Base-by-base conservation (phyloP, 1,140 invertebrate species). In the Drosophila bifasciata region DNA sequence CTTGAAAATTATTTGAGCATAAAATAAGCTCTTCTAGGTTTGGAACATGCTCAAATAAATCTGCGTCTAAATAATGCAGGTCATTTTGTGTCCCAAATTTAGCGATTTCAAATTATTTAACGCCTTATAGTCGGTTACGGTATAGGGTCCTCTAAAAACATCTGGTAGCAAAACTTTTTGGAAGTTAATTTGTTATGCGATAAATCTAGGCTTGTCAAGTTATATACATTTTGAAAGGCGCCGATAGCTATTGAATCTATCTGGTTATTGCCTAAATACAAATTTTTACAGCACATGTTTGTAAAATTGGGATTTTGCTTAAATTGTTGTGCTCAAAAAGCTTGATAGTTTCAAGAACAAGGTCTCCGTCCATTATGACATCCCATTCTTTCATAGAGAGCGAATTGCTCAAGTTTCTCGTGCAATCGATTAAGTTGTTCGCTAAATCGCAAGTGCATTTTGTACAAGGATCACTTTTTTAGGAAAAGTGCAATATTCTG, bases 11-110 rank as follows among this genome's bases (percentile, higher is more conserved):
- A 91, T 97, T 97, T 6, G 93, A 92, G 40, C 93, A 94, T 0
- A 97, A 85, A 67, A 94, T 93, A 16, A 97, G 91, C 32, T 93
- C 92, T 60, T 94, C 94, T 3, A 97, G 74, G 21, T 93, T 89
- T 2, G 93, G 91, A 8, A 95, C 80, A 76, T 97, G 96, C 62
- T 95, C 94, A 83, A 97, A 97, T 6, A 96, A 28, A 77, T 96
- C 94, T 44, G 93, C 92, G 80, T 96, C 79, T 1, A 97, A 83
- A 1, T 92, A 94, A 67, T 95, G 94, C 3, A 97, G 74, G 13
- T 93, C 84, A 81, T 97, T 96, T n/a, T n/a, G 64, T 94, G 80
- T 0, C 94, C 93, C 39, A 97, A 89, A 79, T 94, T 93, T 4
- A 97, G 91, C 0, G 92, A 91, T 16, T 90, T 93, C 75, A 97